Evolutionary conservation across 2,797 vertebrate species (phyloP).

Genomic region (Ptychadena robeensis): DNA sequence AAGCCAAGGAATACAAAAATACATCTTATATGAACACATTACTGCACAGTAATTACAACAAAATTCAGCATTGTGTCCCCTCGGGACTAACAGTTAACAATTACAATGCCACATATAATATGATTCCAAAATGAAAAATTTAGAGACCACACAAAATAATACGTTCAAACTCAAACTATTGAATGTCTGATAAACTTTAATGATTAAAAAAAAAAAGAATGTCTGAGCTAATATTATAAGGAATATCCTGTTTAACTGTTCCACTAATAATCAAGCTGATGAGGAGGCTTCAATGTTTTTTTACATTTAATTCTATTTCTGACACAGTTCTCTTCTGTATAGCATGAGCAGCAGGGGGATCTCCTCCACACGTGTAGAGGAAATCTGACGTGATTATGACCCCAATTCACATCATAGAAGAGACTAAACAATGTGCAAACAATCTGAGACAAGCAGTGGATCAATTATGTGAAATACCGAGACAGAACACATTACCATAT

Average conservation of each 20-base stretch:
- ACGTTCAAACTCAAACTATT: neutral
- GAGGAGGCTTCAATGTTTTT: neutral
- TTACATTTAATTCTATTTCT: conserved; percentile 10
- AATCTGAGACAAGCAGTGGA: neutral
- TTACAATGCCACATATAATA: neutral
- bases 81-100: conserved; percentile 27
- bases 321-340: conserved; percentile 8
- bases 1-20: conserved; percentile 16
- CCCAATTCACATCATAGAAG: neutral
- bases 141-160: neutral
- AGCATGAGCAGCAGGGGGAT: conserved; percentile 10
- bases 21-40: conserved; percentile 31
- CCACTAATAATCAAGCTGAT: neutral
- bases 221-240: neutral
- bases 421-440: conserved; percentile 21
- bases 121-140: neutral
- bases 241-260: neutral
- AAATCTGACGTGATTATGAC: conserved; percentile 18
- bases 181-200: neutral
- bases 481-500: neutral
- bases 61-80: conserved; percentile 8
- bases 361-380: conserved; percentile 25
- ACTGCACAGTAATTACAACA: conserved; percentile 24
- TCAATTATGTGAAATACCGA: neutral
- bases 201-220: too few species aligned